Evolutionary conservation across 2,888 invertebrate genomes (phyloP).

Genomic region (Drosophila colorata): DNA sequence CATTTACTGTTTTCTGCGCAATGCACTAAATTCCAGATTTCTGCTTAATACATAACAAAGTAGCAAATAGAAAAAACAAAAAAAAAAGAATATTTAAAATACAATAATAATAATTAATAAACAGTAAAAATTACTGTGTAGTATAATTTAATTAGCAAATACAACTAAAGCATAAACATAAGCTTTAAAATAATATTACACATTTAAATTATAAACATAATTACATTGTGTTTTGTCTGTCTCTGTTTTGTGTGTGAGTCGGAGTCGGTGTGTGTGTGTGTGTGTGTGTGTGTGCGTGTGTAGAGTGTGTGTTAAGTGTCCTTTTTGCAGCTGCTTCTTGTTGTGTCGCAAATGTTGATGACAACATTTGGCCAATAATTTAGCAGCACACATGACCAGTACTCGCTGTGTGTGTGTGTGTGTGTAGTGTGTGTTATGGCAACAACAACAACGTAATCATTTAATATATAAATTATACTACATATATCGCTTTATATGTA

Average conservation of each 20-base stretch:
- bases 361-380: constrained; percentile 36
- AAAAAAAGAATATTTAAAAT: constrained; percentile 17
- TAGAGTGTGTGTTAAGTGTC: neutral
- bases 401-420: constrained; percentile 1
- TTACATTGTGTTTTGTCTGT: constrained; percentile 62
- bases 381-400: constrained; percentile 17
- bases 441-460: constrained; percentile 48
- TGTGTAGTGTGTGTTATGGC: constrained; percentile 33
- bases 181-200: constrained; percentile 67
- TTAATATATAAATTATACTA: constrained; percentile 34
- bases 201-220: constrained; percentile 76
- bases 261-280: constrained; percentile 4
- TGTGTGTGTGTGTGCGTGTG: constrained; percentile 11
- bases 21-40: constrained; percentile 41
- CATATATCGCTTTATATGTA: constrained; percentile 40
- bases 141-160: constrained; percentile 66
- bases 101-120: constrained; percentile 43
- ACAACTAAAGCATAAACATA: constrained; percentile 70
- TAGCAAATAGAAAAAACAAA: constrained; percentile 22
- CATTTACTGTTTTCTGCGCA: constrained; percentile 17
- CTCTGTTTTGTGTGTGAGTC: constrained; percentile 8
- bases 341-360: constrained; percentile 20
- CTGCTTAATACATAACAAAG: constrained; percentile 37
- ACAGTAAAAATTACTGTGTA: constrained; percentile 48
- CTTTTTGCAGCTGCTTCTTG: constrained; percentile 24